Percentiles rank a stretch among this genome's conserved stretches.
Conservation (phyloP, 2,797 vertebrate species). For the Bucorvus abyssinicus region DNA sequence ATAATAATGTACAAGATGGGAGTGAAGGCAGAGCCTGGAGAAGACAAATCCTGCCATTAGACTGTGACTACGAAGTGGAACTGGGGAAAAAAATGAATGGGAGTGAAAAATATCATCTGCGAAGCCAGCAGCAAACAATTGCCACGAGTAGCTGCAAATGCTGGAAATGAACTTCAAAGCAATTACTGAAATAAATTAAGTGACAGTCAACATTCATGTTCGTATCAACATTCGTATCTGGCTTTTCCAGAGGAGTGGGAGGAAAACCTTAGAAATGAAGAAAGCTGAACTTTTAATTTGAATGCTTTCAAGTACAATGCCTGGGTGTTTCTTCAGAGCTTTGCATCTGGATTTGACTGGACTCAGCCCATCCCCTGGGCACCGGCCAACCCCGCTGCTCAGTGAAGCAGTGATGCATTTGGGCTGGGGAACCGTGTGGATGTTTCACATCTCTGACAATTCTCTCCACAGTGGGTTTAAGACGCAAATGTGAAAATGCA, state of each 20-base stretch:
- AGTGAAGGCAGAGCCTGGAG: not conserved
- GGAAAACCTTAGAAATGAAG: not conserved
- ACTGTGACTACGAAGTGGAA: not conserved
- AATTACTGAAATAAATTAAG: slow-evolving; percentile 43
- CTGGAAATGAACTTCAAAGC: not conserved
- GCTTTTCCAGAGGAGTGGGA: not conserved
- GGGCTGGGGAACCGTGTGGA: not conserved
- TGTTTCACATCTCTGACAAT: not conserved
- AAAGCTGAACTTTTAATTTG: not conserved
- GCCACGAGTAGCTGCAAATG: not conserved
- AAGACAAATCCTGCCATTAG: slow-evolving; percentile 29
- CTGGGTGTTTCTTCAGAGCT: not conserved
- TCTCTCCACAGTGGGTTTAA: not conserved
- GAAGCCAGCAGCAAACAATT: not conserved
- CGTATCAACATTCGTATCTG: not conserved
- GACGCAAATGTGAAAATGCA: not conserved
- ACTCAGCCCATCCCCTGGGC: not conserved
- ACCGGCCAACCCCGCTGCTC: not conserved
- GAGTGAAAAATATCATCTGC: not conserved
- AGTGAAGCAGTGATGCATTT: not conserved
- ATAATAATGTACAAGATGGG: slow-evolving; percentile 17
- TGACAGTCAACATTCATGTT: not conserved
- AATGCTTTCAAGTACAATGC: not conserved
- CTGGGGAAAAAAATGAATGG: not conserved
- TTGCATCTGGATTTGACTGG: not conserved